Conservation (phyloP, 1,140 invertebrate species). For the Nilaparvata lugens region DNA sequence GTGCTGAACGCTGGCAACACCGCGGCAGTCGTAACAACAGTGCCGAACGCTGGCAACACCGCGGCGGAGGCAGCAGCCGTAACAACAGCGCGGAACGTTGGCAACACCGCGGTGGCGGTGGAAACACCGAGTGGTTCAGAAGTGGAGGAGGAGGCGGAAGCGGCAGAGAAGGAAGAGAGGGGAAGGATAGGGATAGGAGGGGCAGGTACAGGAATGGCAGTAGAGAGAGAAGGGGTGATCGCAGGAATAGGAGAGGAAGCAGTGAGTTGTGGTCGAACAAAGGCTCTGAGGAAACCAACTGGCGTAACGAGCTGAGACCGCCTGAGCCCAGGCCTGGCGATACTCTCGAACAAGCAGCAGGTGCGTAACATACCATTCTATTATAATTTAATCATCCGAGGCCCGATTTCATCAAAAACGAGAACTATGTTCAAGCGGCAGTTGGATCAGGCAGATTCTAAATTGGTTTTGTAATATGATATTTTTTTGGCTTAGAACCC, state of each 20-base stretch:
- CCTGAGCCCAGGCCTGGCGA: slow-evolving; percentile 25
- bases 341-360: no score
- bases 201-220: slow-evolving; percentile 31
- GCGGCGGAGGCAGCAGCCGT: slow-evolving; percentile 12
- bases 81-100: slow-evolving; percentile 27
- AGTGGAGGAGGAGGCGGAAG: neutral
- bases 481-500: no score
- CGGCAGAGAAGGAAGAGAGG: neutral
- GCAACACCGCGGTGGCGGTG: neutral
- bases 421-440: no score
- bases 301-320: slow-evolving; percentile 26
- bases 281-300: slow-evolving; percentile 33
- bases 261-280: slow-evolving; percentile 39
- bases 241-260: slow-evolving; percentile 23
- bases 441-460: no score
- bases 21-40: slow-evolving; percentile 32
- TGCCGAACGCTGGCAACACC: slow-evolving; percentile 13
- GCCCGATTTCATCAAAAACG: no score
- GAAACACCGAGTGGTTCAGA: neutral
- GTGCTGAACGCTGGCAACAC: slow-evolving; percentile 36
- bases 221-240: slow-evolving; percentile 28
- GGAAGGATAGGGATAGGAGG: slow-evolving; percentile 23
- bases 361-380: no score
- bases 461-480: no score
- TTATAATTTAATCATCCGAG: no score